Evolutionary conservation across 2,113 vertebrate species (phyloP).

Genomic region (Noturus placidus): DNA sequence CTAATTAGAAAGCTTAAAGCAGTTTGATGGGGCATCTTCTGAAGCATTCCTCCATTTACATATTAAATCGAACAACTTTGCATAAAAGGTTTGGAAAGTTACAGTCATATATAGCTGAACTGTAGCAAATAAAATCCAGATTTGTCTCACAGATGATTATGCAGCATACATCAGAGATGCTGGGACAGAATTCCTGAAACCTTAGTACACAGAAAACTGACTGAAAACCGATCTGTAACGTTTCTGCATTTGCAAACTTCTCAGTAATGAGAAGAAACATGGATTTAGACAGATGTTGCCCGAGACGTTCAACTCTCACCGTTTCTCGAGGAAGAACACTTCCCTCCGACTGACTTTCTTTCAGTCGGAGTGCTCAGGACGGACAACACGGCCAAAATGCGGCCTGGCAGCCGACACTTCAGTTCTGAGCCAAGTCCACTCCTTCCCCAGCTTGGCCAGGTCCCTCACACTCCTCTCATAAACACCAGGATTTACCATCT

Average conservation of each 20-base stretch:
- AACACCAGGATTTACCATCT: conserved; percentile 50
- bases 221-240: neutral
- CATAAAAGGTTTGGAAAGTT: neutral
- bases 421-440: conserved; percentile 23
- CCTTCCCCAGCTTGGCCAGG: conserved; percentile 5
- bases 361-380: conserved; percentile 34
- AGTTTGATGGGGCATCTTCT: neutral
- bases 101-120: neutral
- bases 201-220: neutral
- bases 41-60: neutral
- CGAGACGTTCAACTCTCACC: neutral
- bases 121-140: neutral
- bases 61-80: neutral
- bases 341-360: conserved; percentile 32
- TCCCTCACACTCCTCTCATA: conserved; percentile 40
- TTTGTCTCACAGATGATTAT: neutral
- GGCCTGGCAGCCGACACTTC: conserved; percentile 13
- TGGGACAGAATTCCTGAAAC: neutral
- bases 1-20: neutral
- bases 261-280: neutral
- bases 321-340: conserved; percentile 31
- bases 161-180: neutral
- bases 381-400: conserved; percentile 29
- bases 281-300: neutral
- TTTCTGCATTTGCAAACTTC: conserved; percentile 1